Evolutionary conservation across 2,113 vertebrate species (phyloP).

Genomic region (Alethe diademata): DNA sequence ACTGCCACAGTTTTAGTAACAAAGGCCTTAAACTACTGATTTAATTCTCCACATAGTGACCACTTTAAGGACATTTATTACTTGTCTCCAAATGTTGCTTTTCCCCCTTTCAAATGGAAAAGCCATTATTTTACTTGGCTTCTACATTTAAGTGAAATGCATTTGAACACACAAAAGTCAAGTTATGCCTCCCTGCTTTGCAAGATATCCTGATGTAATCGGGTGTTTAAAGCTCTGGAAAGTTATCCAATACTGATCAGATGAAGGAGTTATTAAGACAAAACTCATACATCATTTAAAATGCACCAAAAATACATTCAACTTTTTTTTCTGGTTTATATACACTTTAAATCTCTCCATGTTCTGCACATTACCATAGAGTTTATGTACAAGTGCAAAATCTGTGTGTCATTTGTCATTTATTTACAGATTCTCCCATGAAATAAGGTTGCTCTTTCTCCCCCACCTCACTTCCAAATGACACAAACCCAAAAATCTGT

Average conservation of each 20-base stretch:
- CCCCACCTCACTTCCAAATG: not conserved
- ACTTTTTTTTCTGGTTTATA: slow-evolving; percentile 49
- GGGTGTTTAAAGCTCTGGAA: slow-evolving; percentile 25
- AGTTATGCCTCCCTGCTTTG: not conserved
- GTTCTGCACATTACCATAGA: slow-evolving; percentile 44
- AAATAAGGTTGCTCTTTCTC: not conserved
- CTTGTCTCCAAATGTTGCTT: not conserved
- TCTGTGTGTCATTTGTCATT: not conserved
- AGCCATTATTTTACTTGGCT: not conserved
- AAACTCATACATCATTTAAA: slow-evolving; percentile 57
- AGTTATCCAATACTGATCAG: slow-evolving; percentile 29
- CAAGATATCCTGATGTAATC: not conserved
- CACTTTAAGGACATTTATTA: not conserved
- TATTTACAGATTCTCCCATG: slow-evolving; percentile 55
- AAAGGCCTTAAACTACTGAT: not conserved
- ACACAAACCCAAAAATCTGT: not conserved
- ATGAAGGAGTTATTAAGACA: slow-evolving; percentile 50
- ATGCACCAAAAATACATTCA: slow-evolving; percentile 71
- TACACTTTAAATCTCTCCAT: slow-evolving; percentile 49
- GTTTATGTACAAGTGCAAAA: slow-evolving; percentile 68
- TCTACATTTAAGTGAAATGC: not conserved
- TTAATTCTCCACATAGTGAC: not conserved
- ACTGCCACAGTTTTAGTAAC: not conserved
- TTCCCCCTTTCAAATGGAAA: not conserved
- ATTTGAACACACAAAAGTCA: not conserved